Base-by-base conservation (phyloP, 2,888 invertebrate genomes). In the Zygaena filipendulae region DNA sequence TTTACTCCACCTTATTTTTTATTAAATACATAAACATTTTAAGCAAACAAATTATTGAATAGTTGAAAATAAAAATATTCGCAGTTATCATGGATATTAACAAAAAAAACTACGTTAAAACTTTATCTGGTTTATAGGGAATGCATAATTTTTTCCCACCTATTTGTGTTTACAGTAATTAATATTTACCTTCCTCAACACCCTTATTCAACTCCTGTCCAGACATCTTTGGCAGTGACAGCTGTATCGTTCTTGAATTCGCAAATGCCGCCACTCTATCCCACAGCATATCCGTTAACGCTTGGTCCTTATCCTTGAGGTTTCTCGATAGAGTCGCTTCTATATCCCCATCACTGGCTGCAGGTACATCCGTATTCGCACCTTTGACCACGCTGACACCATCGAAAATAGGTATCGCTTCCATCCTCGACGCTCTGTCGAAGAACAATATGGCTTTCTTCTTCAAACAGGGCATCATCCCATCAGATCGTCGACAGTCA, bases 361-460 rank as follows among this genome's bases (percentile, higher is more conserved):
- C 66, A 4, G 63, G 57, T 13, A 71, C 36, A 29, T 71, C 66
- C 40, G 77, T 71, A 1, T 74, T 72, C 1, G 82, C 49, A 5
- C 70, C 68, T 39, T 83, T 85, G 9, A 88, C 81, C 10, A 90
- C 81, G 44, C 86, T 85, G 3, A 91, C 69, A 24, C 88, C 90
- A 39, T 90, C 88, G 8, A 71, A 23, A 14, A 79, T 30, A 0
- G 79, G 75, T 40, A 82, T 84, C 11, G 84, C 81, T 12, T 89
- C 88, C 72, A 91, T 87, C 34, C 87, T 82, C 0, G 87, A 84
- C 13, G 91, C 82, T 25, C 91, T 81, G 49, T 91, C 91, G 41
- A 92, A 85, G 57, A 91, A 91, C 2, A 88, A 71, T 32, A 91
- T 86, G 1, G 91, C 91, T 54, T 91, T 91, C 62, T 89, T 90